phyloP scores from a whole-genome alignment of 2,797 vertebrate genomes.

The Poeciliopsis infans region DNA sequence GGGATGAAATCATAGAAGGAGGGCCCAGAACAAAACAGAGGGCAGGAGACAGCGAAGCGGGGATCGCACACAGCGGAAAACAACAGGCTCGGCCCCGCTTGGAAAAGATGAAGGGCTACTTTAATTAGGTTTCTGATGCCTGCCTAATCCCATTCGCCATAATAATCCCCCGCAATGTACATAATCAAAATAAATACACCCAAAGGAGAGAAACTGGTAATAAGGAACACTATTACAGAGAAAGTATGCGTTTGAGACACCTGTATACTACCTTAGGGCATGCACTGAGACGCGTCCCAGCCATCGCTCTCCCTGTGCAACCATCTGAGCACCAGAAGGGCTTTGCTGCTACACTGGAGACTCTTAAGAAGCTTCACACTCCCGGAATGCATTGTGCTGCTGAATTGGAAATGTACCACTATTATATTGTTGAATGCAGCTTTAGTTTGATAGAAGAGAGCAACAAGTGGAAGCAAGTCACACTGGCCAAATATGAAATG shows the following conservation, averaged over 20 bases:
- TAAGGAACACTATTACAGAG: conserved; percentile 54
- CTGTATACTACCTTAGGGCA: conserved; percentile 52
- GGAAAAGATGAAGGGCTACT: conserved; percentile 72
- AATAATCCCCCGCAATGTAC: conserved; percentile 75
- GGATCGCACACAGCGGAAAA: conserved; percentile 48
- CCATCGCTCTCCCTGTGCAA: conserved; percentile 20
- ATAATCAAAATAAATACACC: conserved; percentile 73
- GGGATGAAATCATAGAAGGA: conserved; percentile 10
- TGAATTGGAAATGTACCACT: conserved; percentile 25
- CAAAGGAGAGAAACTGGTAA: conserved; percentile 41
- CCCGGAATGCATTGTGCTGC: conserved; percentile 22
- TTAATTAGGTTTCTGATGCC: conserved; percentile 81
- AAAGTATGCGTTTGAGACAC: conserved; percentile 42
- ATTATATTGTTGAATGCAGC: conserved; percentile 29
- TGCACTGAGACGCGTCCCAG: conserved; percentile 51
- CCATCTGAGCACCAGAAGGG: conserved; percentile 7
- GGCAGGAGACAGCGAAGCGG: conserved; percentile 54
- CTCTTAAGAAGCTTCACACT: conserved; percentile 30
- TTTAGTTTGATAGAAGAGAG: conserved; percentile 25
- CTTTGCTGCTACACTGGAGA: conserved; percentile 29
- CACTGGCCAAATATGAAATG: conserved; percentile 44
- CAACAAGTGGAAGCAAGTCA: conserved; percentile 57
- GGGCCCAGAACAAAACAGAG: conserved; percentile 30
- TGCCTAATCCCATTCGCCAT: conserved; percentile 78
- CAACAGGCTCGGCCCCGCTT: conserved; percentile 42